Evolutionary conservation across 2,888 invertebrate species (phyloP).

Genomic region (Pseudolycoriella hygida): DNA sequence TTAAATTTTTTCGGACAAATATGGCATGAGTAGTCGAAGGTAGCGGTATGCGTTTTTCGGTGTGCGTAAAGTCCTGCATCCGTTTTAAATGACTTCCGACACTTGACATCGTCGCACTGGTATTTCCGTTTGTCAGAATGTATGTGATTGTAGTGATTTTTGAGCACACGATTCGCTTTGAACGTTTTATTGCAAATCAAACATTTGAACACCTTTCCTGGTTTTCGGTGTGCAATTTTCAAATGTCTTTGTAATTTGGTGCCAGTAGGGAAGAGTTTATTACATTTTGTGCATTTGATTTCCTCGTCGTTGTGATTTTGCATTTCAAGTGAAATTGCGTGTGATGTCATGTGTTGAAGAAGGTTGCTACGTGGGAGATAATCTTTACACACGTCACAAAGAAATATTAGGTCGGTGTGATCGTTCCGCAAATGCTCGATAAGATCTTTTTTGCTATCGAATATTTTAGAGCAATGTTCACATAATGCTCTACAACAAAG

Average conservation of each 20-base stretch:
- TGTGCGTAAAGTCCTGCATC: slow-evolving; percentile 34
- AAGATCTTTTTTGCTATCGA: slow-evolving; percentile 2
- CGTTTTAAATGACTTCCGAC: slow-evolving; percentile 32
- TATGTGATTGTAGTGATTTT: slow-evolving; percentile 28
- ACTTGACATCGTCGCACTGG: slow-evolving; percentile 27
- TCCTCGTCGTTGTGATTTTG: background rate
- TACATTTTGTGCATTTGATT: background rate
- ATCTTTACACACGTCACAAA: slow-evolving; percentile 29
- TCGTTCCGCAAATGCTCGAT: slow-evolving; percentile 21
- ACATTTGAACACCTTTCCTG: slow-evolving; percentile 31
- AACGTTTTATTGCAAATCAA: slow-evolving; percentile 32
- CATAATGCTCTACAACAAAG: background rate
- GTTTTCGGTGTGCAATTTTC: background rate
- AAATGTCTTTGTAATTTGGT: background rate
- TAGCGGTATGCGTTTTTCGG: slow-evolving; percentile 28
- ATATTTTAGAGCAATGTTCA: background rate
- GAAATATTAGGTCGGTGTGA: slow-evolving; percentile 26
- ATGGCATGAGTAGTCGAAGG: slow-evolving; percentile 32
- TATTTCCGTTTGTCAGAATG: slow-evolving; percentile 30
- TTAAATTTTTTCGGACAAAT: slow-evolving; percentile 29
- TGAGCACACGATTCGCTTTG: slow-evolving; percentile 29
- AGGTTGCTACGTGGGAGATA: slow-evolving; percentile 25
- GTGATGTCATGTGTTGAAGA: slow-evolving; percentile 27
- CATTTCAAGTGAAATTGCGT: slow-evolving; percentile 16
- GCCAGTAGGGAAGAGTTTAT: slow-evolving; percentile 3